phyloP scores from a whole-genome alignment of 2,797 vertebrate genomes.

The Crax fasciolata region DNA sequence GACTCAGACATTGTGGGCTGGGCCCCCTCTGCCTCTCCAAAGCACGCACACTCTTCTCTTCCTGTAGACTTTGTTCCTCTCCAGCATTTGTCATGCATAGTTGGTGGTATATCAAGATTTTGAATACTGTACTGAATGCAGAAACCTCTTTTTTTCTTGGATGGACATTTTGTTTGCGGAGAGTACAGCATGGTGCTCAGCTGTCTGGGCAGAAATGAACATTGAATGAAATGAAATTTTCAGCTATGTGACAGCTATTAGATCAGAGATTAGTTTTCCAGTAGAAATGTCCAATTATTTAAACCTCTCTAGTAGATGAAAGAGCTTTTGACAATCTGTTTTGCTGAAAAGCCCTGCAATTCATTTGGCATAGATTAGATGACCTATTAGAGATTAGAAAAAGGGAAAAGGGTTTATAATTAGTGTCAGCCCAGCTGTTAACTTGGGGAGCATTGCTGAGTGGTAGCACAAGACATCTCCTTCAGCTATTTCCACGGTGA shows the following conservation, averaged over 20 bases:
- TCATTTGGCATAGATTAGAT: slow-evolving; percentile 34
- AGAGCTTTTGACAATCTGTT: slow-evolving; percentile 64
- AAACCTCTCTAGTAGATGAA: slow-evolving; percentile 27
- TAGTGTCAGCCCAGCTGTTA: slow-evolving; percentile 46
- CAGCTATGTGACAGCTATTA: slow-evolving; percentile 58
- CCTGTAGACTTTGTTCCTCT: slow-evolving; percentile 32
- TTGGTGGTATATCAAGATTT: slow-evolving; percentile 67
- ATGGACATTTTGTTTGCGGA: slow-evolving; percentile 73
- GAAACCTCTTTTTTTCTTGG: slow-evolving; percentile 70
- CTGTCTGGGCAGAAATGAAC: slow-evolving; percentile 42
- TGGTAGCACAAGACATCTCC: neutral
- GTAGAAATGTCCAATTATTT: slow-evolving; percentile 55
- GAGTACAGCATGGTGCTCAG: slow-evolving; percentile 46
- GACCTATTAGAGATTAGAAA: slow-evolving; percentile 46
- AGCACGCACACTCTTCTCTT: neutral
- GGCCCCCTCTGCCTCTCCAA: slow-evolving; percentile 22
- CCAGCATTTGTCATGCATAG: slow-evolving; percentile 68
- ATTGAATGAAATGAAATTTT: slow-evolving; percentile 40
- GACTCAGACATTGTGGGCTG: slow-evolving; percentile 15
- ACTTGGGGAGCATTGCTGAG: neutral
- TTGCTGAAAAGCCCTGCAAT: slow-evolving; percentile 38
- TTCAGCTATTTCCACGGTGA: neutral
- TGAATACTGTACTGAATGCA: slow-evolving; percentile 48
- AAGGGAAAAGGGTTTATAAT: slow-evolving; percentile 38
- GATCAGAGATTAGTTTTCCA: slow-evolving; percentile 62